A percentile compares a stretch with the other conserved stretches of the same genome.
Conservation (phyloP, 2,888 invertebrate genomes). For the Arrhopalites spinosus region DNA sequence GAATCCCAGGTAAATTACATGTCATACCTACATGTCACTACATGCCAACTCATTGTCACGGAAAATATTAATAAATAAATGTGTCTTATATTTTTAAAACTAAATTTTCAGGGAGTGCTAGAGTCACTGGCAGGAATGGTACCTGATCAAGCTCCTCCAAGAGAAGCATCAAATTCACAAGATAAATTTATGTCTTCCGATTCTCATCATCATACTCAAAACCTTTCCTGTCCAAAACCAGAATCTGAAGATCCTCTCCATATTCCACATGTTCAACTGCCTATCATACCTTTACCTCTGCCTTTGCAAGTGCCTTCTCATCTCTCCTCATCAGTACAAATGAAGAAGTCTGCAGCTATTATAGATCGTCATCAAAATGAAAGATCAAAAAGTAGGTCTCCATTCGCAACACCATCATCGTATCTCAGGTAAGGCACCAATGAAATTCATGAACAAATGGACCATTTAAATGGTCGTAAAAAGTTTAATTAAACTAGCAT, state of each 20-base stretch:
- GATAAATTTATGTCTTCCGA: constrained; percentile 51
- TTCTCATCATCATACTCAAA: constrained; percentile 37
- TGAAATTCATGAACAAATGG: no score
- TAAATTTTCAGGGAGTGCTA: constrained; percentile 53
- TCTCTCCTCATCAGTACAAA: constrained; percentile 56
- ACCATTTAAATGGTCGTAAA: no score
- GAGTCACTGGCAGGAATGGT: constrained; percentile 56
- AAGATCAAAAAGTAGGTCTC: constrained; percentile 50
- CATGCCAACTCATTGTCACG: neutral
- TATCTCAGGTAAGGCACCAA: constrained; percentile 11
- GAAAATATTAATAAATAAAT: neutral
- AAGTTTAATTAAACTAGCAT: no score
- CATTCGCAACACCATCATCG: constrained; percentile 53
- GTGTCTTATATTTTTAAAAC: neutral
- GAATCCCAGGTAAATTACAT: constrained; percentile 43
- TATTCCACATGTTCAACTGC: constrained; percentile 46
- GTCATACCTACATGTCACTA: neutral
- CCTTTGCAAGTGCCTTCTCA: constrained; percentile 55
- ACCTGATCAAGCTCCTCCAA: constrained; percentile 50
- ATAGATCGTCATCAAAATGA: constrained; percentile 33
- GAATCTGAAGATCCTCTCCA: constrained; percentile 35
- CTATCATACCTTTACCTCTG: constrained; percentile 45
- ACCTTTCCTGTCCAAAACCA: constrained; percentile 7
- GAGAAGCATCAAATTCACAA: constrained; percentile 28
- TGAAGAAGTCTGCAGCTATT: constrained; percentile 46